A percentile compares a stretch with the other conserved stretches of the same genome.
Conservation (phyloP, 2,797 vertebrate genomes). For the Parambassis ranga region DNA sequence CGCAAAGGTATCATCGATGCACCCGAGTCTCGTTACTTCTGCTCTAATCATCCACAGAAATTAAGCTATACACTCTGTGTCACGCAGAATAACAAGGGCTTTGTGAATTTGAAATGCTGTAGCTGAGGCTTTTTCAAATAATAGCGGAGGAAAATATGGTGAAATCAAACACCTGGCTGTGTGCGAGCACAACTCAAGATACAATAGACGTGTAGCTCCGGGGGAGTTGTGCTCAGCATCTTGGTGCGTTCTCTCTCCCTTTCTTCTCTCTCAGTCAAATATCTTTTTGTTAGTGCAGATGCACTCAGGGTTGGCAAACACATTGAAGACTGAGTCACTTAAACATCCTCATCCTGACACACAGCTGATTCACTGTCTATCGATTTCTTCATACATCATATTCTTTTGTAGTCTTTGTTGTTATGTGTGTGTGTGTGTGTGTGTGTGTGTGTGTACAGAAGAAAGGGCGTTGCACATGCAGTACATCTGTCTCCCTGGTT, state of each 20-base stretch:
- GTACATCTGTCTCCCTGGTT: slow-evolving; percentile 21
- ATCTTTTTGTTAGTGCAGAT: slow-evolving; percentile 62
- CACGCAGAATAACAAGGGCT: slow-evolving; percentile 28
- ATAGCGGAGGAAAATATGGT: slow-evolving; percentile 15
- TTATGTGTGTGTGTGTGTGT: slow-evolving; percentile 37
- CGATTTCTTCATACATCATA: slow-evolving; percentile 57
- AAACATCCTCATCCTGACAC: slow-evolving; percentile 62
- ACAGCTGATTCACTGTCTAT: slow-evolving; percentile 61
- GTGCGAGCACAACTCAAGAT: slow-evolving; percentile 41
- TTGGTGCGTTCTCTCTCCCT: slow-evolving; percentile 22
- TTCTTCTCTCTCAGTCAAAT: slow-evolving; percentile 47
- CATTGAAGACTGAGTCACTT: slow-evolving; percentile 65
- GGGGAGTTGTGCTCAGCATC: slow-evolving; percentile 51
- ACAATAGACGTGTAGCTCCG: slow-evolving; percentile 55
- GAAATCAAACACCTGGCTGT: slow-evolving; percentile 55
- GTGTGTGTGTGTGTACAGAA: slow-evolving; percentile 10
- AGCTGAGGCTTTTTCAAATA: slow-evolving; percentile 24
- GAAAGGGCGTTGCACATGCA: not conserved
- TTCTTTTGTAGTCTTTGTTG: slow-evolving; percentile 36
- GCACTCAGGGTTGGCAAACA: slow-evolving; percentile 60
- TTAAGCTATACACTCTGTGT: slow-evolving; percentile 31
- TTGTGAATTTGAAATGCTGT: slow-evolving; percentile 23
- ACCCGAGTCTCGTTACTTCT: slow-evolving; percentile 21
- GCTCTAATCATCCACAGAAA: slow-evolving; percentile 50
- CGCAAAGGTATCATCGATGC: slow-evolving; percentile 34